These are phyloP conservation scores for Melolontha melolontha DNA, from an alignment of 2,888 invertebrate genomes.

Conservation along the genomic window DNA sequence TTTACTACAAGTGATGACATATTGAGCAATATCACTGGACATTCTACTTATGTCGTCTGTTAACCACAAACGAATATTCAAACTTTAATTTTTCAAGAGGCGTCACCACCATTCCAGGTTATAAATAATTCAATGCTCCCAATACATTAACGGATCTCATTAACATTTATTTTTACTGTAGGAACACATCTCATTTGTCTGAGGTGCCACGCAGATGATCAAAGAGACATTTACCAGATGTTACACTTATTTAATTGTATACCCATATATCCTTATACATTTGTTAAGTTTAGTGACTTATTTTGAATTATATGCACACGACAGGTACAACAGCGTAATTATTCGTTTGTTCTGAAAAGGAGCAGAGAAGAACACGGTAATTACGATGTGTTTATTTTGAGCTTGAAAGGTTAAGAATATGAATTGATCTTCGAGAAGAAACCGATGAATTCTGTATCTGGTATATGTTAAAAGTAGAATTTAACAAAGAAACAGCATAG, in stretches of 20 bases:
- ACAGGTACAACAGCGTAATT: too few species aligned
- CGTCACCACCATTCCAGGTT: conserved; percentile 16
- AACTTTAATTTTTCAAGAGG: conserved; percentile 21
- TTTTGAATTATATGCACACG: too few species aligned
- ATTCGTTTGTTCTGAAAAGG: too few species aligned
- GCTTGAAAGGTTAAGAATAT: too few species aligned
- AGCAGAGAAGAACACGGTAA: too few species aligned
- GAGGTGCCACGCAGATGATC: conserved; percentile 29
- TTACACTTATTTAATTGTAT: conserved; percentile 1
- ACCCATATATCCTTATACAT: neutral
- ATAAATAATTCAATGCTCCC: conserved; percentile 38
- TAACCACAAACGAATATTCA: conserved; percentile 11
- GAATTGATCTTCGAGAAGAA: too few species aligned
- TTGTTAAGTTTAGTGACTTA: too few species aligned
- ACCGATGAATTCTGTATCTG: too few species aligned
- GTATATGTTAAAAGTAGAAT: too few species aligned
- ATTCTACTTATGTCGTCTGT: conserved; percentile 9
- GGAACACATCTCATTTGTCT: conserved; percentile 34
- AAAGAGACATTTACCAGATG: conserved; percentile 30
- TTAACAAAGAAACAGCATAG: too few species aligned
- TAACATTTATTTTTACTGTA: conserved; percentile 39
- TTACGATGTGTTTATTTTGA: too few species aligned
- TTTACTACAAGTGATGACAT: too few species aligned
- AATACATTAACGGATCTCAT: conserved; percentile 31
- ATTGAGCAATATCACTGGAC: neutral